Evolutionary conservation across 2,797 vertebrate species (phyloP), one percentile per base, ranked within the genome.

Genomic region (Alfaro cultratus): DNA sequence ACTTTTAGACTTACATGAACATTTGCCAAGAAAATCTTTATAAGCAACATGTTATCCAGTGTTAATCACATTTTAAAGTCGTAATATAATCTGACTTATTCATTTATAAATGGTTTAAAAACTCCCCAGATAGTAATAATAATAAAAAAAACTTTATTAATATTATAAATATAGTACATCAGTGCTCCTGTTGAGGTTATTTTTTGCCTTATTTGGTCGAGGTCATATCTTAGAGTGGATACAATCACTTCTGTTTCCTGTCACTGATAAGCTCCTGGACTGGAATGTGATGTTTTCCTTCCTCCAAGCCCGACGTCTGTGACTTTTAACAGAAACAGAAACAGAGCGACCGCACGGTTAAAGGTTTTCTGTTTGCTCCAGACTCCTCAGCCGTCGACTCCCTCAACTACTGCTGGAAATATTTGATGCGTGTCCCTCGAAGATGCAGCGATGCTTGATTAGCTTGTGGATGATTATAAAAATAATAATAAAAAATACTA

Each of bases 221-320:
- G 29, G 29, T 36, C 68, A 23, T 16, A 46, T 73, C 41, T 36
- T 36, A 16, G 47, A 77, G 5, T 72, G 53, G 60, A 3, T 53
- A 46, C 68, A 78, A 72, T 78, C 39, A 60, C 68, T 73, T 78
- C 51, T 73, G 77, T 57, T 78, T 78, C 51, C 77, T 72, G 11
- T 73, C 57, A 36, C n/a, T 73, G 77, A 78, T 78, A 60, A 78
- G 41, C 41, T 34, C 12, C 51, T 34, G 26, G 46, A 41, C 77
- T 73, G 77, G 77, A 72, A 78, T 78, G 77, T n/a, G 41, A 8
- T 23, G 51, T 60, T 60, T 57, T 72, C 7, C n/a, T 73, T 57
- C 31, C 45, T 67, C 75, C 46, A 39, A 64, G 67, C 45, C 16
- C 15, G 36, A 26, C 43, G 9, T 46, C 15, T 76, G 11, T 34